Evolutionary conservation across 2,888 invertebrate genomes (phyloP).

Genomic region (Poecilus cupreus): DNA sequence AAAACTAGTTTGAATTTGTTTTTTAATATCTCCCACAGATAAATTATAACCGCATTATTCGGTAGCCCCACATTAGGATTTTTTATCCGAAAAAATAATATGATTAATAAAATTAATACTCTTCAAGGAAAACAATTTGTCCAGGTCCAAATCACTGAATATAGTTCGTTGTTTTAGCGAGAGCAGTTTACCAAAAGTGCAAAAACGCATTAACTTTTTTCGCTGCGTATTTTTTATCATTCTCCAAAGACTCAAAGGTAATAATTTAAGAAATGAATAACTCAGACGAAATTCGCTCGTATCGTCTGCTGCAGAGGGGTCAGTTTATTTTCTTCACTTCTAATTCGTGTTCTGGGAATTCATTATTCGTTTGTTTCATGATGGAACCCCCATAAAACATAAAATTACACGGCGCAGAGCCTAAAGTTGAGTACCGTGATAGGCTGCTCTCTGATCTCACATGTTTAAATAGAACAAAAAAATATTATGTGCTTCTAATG

Average conservation of each 20-base stretch:
- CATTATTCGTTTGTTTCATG: constrained; percentile 66
- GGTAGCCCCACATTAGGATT: constrained; percentile 53
- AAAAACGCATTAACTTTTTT: constrained; percentile 57
- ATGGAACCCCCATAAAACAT: constrained; percentile 66
- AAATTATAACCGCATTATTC: constrained; percentile 58
- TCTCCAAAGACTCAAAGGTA: constrained; percentile 38
- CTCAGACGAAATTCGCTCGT: constrained; percentile 20
- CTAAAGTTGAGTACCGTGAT: constrained; percentile 25
- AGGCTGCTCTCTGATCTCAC: constrained; percentile 9
- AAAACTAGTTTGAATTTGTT: constrained; percentile 29
- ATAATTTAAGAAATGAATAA: constrained; percentile 41
- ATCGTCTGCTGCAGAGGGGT: constrained; percentile 11
- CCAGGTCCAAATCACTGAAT: constrained; percentile 5
- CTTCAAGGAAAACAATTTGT: constrained; percentile 55
- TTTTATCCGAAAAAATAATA: constrained; percentile 49
- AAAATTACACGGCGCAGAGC: constrained; percentile 64
- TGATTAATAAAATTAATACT: constrained; percentile 56
- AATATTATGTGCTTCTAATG: constrained; percentile 46
- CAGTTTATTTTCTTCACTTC: constrained; percentile 17
- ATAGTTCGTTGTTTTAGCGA: not conserved
- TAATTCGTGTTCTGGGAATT: constrained; percentile 65
- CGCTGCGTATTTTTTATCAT: constrained; percentile 52
- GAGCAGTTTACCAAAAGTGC: constrained; percentile 51
- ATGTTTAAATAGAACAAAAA: constrained; percentile 42
- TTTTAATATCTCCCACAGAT: not conserved